Conservation (phyloP, 1,140 invertebrate species). For the Monomorium pharaonis region DNA sequence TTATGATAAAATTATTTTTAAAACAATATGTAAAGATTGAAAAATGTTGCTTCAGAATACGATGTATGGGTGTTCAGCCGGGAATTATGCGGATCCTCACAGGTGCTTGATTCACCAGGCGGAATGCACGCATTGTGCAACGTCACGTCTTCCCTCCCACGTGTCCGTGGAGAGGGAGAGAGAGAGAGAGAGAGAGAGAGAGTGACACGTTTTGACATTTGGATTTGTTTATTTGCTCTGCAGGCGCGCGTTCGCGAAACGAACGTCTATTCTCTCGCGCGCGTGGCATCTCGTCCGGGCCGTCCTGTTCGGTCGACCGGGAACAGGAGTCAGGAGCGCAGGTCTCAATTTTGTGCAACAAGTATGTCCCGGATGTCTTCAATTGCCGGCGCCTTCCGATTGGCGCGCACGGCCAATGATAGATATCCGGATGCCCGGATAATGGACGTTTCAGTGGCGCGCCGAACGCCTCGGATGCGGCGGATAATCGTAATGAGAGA, state of each 20-base stretch:
- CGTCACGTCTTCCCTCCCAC: neutral
- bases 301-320: neutral
- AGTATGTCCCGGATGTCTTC: slow-evolving; percentile 55
- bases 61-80: neutral
- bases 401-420: slow-evolving; percentile 33
- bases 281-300: neutral
- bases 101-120: neutral
- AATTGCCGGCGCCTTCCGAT: slow-evolving; percentile 41
- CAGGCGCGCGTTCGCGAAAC: neutral
- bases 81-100: neutral
- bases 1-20: no score
- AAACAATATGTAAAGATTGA: no score
- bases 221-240: slow-evolving; percentile 8
- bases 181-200: no score
- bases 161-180: neutral
- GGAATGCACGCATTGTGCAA: neutral
- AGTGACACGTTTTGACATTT: neutral
- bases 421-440: slow-evolving; percentile 50
- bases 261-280: neutral
- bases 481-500: slow-evolving; percentile 35
- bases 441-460: slow-evolving; percentile 30
- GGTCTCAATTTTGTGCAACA: slow-evolving; percentile 53
- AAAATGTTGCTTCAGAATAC: no score
- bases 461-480: slow-evolving; percentile 11
- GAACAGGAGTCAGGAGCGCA: slow-evolving; percentile 16